Evolutionary conservation across 1,140 invertebrate species (phyloP).

Genomic region (Pararge aegeria): DNA sequence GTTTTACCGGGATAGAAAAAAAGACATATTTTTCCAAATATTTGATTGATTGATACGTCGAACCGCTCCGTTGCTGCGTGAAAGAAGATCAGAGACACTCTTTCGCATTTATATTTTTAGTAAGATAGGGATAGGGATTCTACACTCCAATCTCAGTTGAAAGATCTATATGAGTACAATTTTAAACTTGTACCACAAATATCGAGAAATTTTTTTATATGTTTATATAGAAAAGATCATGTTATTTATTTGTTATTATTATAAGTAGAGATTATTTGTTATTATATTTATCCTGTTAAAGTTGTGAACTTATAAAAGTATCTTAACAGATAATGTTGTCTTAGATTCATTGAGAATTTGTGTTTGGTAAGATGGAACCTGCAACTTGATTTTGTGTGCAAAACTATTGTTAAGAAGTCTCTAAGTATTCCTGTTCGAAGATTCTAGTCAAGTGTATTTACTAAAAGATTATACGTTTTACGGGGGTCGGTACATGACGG

Average conservation of each 20-base stretch:
- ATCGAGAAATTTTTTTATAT: constrained; percentile 13
- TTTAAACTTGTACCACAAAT: not conserved
- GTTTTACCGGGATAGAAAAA: too few species aligned
- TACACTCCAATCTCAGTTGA: not conserved
- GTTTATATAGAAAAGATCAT: not conserved
- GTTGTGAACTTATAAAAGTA: too few species aligned
- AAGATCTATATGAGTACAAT: not conserved
- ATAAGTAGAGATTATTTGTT: too few species aligned
- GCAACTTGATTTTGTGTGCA: not conserved
- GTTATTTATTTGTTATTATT: not conserved
- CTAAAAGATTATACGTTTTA: not conserved
- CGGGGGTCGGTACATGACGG: not conserved
- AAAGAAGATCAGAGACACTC: too few species aligned
- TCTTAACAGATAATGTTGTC: too few species aligned
- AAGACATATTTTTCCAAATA: too few species aligned
- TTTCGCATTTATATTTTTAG: too few species aligned
- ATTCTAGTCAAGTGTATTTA: constrained; percentile 25
- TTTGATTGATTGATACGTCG: too few species aligned
- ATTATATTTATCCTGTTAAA: too few species aligned
- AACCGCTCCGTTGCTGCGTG: too few species aligned
- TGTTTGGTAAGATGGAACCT: too few species aligned
- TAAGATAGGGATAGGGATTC: not conserved
- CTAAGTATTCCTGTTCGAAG: constrained; percentile 9
- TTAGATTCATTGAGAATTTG: too few species aligned
- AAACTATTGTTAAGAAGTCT: not conserved